Percentiles rank a stretch among this genome's conserved stretches.
phyloP scores from a whole-genome alignment of 2,113 vertebrate genomes.

The rabbit (Oryctolagus cuniculus) region mOryCun1.1 NC_091432.1:104625501-104626000 shows the following conservation, averaged over 20 bases:
- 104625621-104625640: conserved; percentile 19
- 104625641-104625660: neutral
- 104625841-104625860: neutral
- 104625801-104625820: neutral
- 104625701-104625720: neutral
- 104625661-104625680: neutral
- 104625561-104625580: conserved; percentile 10
- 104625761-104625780: neutral
- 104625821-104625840: neutral
- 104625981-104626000: neutral
- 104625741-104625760: neutral
- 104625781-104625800: conserved; percentile 3
- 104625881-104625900: neutral
- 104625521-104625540: neutral
- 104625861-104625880: conserved; percentile 27
- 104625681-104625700: neutral
- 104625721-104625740: neutral
- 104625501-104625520: neutral
- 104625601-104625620: neutral
- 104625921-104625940: neutral
- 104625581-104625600: neutral
- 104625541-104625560: neutral
- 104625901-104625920: neutral
- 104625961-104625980: neutral
- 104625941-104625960: neutral